Evolutionary conservation across 2,888 invertebrate genomes (phyloP).

Genomic region (Drosophila eohydei): DNA sequence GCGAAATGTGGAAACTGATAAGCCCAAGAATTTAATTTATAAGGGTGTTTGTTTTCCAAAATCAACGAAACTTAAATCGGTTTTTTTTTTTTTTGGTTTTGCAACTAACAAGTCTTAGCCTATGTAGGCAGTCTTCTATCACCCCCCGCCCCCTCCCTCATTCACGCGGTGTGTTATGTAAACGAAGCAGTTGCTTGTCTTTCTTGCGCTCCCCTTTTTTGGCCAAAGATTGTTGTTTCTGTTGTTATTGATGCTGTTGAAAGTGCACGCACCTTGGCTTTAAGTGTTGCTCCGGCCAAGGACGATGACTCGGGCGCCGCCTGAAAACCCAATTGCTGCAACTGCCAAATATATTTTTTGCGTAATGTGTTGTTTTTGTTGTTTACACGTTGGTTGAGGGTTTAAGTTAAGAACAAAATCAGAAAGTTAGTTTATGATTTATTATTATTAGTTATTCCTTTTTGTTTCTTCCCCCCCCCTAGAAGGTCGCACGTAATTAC

Average conservation of each 20-base stretch:
- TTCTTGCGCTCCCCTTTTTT: conserved; percentile 8
- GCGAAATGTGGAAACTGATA: conserved; percentile 31
- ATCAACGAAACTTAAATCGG: conserved; percentile 27
- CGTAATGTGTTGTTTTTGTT: conserved; percentile 63
- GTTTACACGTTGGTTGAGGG: conserved; percentile 36
- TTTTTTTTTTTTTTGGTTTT: not conserved
- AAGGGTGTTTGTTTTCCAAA: not conserved
- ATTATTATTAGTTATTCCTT: conserved; percentile 25
- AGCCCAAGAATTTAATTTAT: conserved; percentile 20
- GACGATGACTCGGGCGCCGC: conserved; percentile 51
- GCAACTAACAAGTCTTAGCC: not conserved
- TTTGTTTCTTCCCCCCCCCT: conserved; percentile 2
- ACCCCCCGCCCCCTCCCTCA: conserved; percentile 5
- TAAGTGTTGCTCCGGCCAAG: conserved; percentile 47
- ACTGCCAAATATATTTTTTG: conserved; percentile 64
- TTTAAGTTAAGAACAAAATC: conserved; percentile 41
- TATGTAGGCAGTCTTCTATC: not conserved
- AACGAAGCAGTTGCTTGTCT: conserved; percentile 42
- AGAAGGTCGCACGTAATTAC: conserved; percentile 60
- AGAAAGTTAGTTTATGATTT: conserved; percentile 40
- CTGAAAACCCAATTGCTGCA: conserved; percentile 69
- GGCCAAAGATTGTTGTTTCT: not conserved
- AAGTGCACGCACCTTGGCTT: conserved; percentile 68
- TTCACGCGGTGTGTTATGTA: conserved; percentile 65
- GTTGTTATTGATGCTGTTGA: conserved; percentile 16